Conservation (phyloP, 2,113 vertebrate genomes). For the Lipophrys pholis region DNA sequence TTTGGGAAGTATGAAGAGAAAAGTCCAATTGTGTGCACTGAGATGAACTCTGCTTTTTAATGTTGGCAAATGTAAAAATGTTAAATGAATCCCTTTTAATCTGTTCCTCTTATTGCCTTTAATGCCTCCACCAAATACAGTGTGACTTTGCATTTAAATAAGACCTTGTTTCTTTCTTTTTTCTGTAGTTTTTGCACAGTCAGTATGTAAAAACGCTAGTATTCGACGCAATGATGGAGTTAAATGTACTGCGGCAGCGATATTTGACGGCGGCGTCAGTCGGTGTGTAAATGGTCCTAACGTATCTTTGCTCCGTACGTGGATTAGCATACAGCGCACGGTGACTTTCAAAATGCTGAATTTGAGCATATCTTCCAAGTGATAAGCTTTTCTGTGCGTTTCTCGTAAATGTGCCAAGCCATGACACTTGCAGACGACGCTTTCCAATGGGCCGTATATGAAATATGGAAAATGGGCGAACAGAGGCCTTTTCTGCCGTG, state of each 20-base stretch:
- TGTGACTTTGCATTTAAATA: too few relatives aligned
- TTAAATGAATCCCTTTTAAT: too few relatives aligned
- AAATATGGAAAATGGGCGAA: slow-evolving; percentile 76
- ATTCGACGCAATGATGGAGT: neutral
- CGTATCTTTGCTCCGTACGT: slow-evolving; percentile 10
- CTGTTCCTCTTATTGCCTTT: too few relatives aligned
- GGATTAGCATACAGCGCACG: slow-evolving; percentile 15
- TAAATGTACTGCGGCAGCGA: rapidly evolving
- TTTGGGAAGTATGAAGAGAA: too few relatives aligned
- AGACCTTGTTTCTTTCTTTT: neutral
- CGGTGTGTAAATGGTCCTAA: neutral
- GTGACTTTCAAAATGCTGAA: slow-evolving; percentile 62
- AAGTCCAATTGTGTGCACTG: too few relatives aligned
- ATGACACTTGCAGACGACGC: slow-evolving; percentile 64
- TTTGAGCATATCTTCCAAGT: slow-evolving; percentile 62
- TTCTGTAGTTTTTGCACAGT: neutral
- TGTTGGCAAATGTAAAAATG: too few relatives aligned
- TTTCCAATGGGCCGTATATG: slow-evolving; percentile 76
- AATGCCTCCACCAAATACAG: too few relatives aligned
- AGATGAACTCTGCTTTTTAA: too few relatives aligned
- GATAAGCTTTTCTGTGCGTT: slow-evolving; percentile 54
- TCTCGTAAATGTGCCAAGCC: slow-evolving; percentile 66
- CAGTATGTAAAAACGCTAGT: neutral
- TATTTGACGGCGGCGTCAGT: neutral
- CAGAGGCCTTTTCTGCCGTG: slow-evolving; percentile 71